Conservation (phyloP, 2,797 vertebrate species). For the Channa striata region DNA sequence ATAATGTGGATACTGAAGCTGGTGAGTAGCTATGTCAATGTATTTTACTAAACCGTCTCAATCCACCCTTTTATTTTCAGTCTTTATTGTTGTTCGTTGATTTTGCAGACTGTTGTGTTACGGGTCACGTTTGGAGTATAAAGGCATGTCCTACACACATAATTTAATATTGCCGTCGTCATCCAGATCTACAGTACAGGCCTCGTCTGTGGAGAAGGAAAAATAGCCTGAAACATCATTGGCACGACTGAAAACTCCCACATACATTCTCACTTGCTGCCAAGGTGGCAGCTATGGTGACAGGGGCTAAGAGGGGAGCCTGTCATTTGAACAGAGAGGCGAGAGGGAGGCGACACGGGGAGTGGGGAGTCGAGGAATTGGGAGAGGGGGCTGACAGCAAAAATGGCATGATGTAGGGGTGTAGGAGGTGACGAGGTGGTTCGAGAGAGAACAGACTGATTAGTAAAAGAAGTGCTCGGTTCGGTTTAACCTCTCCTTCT, state of each 20-base stretch:
- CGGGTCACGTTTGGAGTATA: slow-evolving; percentile 2
- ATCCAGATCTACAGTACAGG: slow-evolving; percentile 30
- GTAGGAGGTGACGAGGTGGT: slow-evolving; percentile 22
- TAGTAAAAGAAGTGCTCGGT: slow-evolving; percentile 20
- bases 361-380: slow-evolving; percentile 53
- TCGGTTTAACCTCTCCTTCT: slow-evolving; percentile 1
- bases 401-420: slow-evolving; percentile 39
- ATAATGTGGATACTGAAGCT: slow-evolving; percentile 44
- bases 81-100: neutral
- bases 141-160: neutral
- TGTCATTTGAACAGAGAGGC: slow-evolving; percentile 69
- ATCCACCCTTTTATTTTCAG: neutral
- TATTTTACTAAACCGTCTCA: slow-evolving; percentile 4
- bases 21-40: neutral
- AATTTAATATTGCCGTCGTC: slow-evolving; percentile 37
- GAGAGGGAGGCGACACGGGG: slow-evolving; percentile 45
- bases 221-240: slow-evolving; percentile 52
- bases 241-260: slow-evolving; percentile 57
- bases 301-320: slow-evolving; percentile 73
- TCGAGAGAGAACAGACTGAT: slow-evolving; percentile 20
- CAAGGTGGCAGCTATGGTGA: slow-evolving; percentile 71
- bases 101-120: slow-evolving; percentile 4
- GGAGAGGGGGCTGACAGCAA: slow-evolving; percentile 44
- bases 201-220: slow-evolving; percentile 11
- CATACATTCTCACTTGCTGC: slow-evolving; percentile 63